Evolutionary conservation across 2,888 invertebrate species (phyloP), one percentile per base, ranked within the genome.

Genomic region (Cephus pulcher): DNA sequence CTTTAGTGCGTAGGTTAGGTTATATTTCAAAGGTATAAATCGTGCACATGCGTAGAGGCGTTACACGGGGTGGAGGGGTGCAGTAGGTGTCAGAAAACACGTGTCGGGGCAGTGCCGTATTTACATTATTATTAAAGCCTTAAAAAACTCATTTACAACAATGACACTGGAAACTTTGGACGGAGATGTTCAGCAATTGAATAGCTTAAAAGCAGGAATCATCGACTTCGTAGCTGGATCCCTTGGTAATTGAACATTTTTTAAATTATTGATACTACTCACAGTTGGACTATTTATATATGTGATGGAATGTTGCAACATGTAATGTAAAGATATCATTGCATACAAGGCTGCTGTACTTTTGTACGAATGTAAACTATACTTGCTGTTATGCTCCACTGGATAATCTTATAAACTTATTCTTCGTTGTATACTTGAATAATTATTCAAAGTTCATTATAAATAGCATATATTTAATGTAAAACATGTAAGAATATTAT

Each of bases 181-280:
- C 73, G 77, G 83, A 80, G 82, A 77, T 75, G 70, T 79, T 23
- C 78, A 56, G 23, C 40, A 56, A 23, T 56, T 91, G 80, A 88
- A 84, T 68, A 88, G 84, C 79, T 83, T 95, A 71, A 95, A 94
- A 91, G 94, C 94, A 93, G 96, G 96, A 56, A 82, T 95, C 23
- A 96, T 97, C 87, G 97, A 97, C 92, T 96, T 97, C 86, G 93
- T 94, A 32, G 96, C 96, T 81, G 97, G 97, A 82, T 97, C 97
- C 73, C 90, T 97, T 83, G 97, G 97, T 97, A 93, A 93, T 80
- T 56, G 2, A 23, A 6, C 6, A 56, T 56, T 23, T 23, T 40
- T 15, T 6, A 0, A 23, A 6, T 56, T 56, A 56, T 56, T 56
- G 23, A 56, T 23, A 56, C 23, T 56, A 23, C 23, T 23, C 23